These are phyloP conservation scores for Theretra japonica DNA, from an alignment of 2,888 invertebrate species.

Conservation along the genomic window DNA sequence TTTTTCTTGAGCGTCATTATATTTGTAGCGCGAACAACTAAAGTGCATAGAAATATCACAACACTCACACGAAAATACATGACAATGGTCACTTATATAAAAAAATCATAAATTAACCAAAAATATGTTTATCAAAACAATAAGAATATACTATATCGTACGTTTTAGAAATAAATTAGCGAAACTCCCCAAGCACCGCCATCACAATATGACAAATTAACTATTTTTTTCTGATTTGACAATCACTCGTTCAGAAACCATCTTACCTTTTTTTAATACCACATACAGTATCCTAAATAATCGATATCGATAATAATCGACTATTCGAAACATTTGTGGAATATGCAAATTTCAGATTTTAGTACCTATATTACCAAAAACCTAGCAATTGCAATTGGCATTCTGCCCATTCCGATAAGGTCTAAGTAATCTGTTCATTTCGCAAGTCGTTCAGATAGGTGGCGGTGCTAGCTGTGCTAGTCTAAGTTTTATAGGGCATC, in stretches of 20 bases:
- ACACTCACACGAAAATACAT: conserved; percentile 53
- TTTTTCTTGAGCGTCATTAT: conserved; percentile 66
- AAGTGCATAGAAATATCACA: conserved; percentile 49
- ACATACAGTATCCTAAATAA: not conserved
- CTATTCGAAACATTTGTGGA: not conserved
- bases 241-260: conserved; percentile 17
- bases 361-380: too few relatives aligned
- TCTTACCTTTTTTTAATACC: too few relatives aligned
- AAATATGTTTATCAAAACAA: conserved; percentile 55
- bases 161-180: conserved; percentile 67
- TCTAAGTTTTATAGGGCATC: too few relatives aligned
- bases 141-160: conserved; percentile 61
- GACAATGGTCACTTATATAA: conserved; percentile 41
- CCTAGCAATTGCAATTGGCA: too few relatives aligned
- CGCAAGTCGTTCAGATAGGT: too few relatives aligned
- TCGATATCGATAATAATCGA: not conserved
- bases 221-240: conserved; percentile 25
- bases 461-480: too few relatives aligned
- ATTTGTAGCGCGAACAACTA: conserved; percentile 72
- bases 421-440: too few relatives aligned
- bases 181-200: conserved; percentile 80
- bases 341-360: too few relatives aligned
- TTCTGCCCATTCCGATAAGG: too few relatives aligned
- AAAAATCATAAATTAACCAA: conserved; percentile 41
- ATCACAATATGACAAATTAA: conserved; percentile 69